Conservation (phyloP, 1,140 invertebrate genomes). For the Philopotamus ludificatus region DNA sequence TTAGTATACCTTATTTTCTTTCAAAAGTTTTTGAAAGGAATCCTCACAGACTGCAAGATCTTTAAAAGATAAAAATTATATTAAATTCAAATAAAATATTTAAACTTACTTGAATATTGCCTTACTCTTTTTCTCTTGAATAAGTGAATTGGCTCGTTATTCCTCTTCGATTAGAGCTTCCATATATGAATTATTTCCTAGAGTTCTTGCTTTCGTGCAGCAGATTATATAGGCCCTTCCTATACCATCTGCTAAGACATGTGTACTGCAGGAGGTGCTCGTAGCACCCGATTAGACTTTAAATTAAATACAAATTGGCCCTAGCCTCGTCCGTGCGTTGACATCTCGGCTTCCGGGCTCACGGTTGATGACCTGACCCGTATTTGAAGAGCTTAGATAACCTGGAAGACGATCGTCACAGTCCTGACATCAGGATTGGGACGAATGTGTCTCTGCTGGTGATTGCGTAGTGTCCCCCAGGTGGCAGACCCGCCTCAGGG, state of each 20-base stretch:
- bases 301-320: too few relatives aligned
- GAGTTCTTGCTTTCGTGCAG: conserved; percentile 87
- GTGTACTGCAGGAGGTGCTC: too few relatives aligned
- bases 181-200: conserved; percentile 95
- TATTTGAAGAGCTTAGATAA: too few relatives aligned
- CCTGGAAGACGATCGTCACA: too few relatives aligned
- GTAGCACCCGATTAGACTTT: too few relatives aligned
- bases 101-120: conserved; percentile 70
- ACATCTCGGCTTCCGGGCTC: too few relatives aligned
- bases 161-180: conserved; percentile 96
- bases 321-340: too few relatives aligned
- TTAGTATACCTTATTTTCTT: conserved; percentile 81
- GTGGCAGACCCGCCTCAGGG: too few relatives aligned
- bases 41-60: conserved; percentile 84
- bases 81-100: conserved; percentile 7
- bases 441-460: too few relatives aligned
- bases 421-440: too few relatives aligned
- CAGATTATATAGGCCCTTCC: conserved; percentile 82
- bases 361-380: too few relatives aligned
- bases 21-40: conserved; percentile 80
- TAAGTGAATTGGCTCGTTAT: conserved; percentile 75
- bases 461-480: too few relatives aligned
- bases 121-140: conserved; percentile 90
- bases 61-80: conserved; percentile 50
- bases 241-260: conserved; percentile 63